Conservation (phyloP, 2,888 invertebrate species). For the Sarcophaga caerulescens region DNA sequence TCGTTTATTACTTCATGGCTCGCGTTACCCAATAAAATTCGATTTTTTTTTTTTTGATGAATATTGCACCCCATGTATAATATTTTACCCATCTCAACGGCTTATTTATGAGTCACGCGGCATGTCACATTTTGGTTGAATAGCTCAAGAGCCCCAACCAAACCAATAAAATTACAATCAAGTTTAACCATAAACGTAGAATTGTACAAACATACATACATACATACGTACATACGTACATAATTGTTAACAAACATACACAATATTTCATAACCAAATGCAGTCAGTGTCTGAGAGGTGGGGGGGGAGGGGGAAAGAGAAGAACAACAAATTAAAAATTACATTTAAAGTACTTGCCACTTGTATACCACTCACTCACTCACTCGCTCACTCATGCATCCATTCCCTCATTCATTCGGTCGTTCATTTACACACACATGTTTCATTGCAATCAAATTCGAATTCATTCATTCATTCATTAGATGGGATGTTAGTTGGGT, state of each 20-base stretch:
- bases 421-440: conserved; percentile 29
- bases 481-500: neutral
- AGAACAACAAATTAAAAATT: conserved; percentile 31
- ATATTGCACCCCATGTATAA: neutral
- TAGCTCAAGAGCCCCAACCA: conserved; percentile 10
- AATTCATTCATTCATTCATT: conserved; percentile 53
- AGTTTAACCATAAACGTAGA: conserved; percentile 35
- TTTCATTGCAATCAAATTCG: conserved; percentile 10
- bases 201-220: neutral
- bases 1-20: too few relatives aligned
- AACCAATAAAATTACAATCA: neutral
- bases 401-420: neutral
- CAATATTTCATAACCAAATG: neutral
- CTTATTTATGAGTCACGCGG: conserved; percentile 38
- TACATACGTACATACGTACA: neutral
- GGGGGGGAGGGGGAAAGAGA: too few relatives aligned
- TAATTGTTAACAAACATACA: neutral
- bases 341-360: conserved; percentile 36
- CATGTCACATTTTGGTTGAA: conserved; percentile 20
- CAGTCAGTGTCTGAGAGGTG: neutral
- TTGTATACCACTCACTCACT: conserved; percentile 8
- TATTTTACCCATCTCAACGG: neutral
- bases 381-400: conserved; percentile 15
- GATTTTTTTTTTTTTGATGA: neutral
- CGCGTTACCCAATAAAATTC: too few relatives aligned